Evolutionary conservation across 2,888 invertebrate species (phyloP).

Genomic region (Stegana nigrithorax): DNA sequence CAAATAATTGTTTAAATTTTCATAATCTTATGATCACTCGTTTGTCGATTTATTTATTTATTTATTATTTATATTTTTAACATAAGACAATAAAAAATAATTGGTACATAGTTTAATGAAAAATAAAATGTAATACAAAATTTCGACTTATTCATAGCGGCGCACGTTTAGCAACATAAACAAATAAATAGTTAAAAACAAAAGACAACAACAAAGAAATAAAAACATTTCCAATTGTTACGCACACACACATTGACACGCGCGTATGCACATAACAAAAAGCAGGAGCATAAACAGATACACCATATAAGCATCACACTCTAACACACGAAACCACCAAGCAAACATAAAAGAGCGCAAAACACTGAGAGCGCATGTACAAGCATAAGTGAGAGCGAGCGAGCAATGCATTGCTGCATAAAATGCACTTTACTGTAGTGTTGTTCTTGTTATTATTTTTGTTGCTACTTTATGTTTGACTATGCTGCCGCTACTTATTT

Average conservation of each 20-base stretch:
- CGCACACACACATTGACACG: background rate
- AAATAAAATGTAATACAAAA: no score
- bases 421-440: constrained; percentile 26
- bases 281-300: background rate
- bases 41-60: no score
- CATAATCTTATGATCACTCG: no score
- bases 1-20: no score
- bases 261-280: constrained; percentile 7
- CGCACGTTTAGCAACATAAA: constrained; percentile 40
- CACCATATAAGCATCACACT: constrained; percentile 16
- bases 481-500: background rate
- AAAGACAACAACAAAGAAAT: constrained; percentile 1
- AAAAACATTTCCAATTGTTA: constrained; percentile 15
- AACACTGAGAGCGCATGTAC: constrained; percentile 17
- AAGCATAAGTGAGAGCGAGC: constrained; percentile 4
- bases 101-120: no score
- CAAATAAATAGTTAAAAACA: constrained; percentile 22
- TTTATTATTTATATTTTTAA: no score
- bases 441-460: constrained; percentile 24
- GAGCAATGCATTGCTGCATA: constrained; percentile 36
- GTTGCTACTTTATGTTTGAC: constrained; percentile 23
- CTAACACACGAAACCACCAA: constrained; percentile 12
- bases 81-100: no score
- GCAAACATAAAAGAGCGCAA: background rate
- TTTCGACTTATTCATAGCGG: background rate